A percentile compares a stretch with the other conserved stretches of the same genome.
These are phyloP conservation scores for Hirtodrosophila cameraria DNA, from an alignment of 2,888 invertebrate species.

Conservation along the genomic window DNA sequence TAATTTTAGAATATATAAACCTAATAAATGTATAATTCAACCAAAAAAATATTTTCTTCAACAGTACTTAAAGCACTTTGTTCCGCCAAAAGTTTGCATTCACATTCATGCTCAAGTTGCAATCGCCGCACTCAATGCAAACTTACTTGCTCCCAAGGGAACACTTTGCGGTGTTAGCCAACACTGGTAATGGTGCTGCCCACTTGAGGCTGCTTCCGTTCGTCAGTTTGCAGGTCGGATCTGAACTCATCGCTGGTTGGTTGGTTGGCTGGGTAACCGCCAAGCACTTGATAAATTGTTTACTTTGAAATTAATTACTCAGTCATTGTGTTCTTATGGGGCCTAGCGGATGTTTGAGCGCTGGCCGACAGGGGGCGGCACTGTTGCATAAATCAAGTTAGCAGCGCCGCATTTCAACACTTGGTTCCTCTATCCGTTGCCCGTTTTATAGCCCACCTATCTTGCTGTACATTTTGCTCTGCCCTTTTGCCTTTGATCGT, in stretches of 20 bases:
- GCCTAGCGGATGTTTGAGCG: conserved; percentile 49
- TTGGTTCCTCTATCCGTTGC: conserved; percentile 40
- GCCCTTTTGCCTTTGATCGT: conserved; percentile 66
- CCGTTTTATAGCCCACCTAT: conserved; percentile 51
- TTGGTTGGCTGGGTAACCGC: conserved; percentile 22
- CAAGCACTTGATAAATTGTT: conserved; percentile 77
- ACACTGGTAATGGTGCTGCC: conserved; percentile 48
- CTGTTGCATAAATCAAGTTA: conserved; percentile 78
- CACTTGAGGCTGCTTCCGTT: conserved; percentile 45
- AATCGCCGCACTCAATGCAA: conserved; percentile 13
- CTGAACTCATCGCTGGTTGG: conserved; percentile 41
- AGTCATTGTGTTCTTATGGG: conserved; percentile 67
- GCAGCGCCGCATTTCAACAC: conserved; percentile 75
- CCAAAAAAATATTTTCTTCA: too few species aligned
- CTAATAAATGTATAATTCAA: too few species aligned
- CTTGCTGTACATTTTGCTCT: conserved; percentile 51
- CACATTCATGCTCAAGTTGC: conserved; percentile 15
- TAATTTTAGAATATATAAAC: too few species aligned
- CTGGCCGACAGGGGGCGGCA: conserved; percentile 48
- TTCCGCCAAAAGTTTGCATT: background rate
- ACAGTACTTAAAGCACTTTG: too few species aligned
- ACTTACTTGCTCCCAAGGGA: conserved; percentile 23
- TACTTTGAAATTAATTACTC: conserved; percentile 77
- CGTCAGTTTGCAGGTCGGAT: conserved; percentile 38
- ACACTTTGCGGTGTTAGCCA: conserved; percentile 44